Percentiles rank a stretch among this genome's conserved stretches.
Evolutionary conservation across 2,113 vertebrate species (phyloP).

Genomic region (Psilopsiagon aymara): DNA sequence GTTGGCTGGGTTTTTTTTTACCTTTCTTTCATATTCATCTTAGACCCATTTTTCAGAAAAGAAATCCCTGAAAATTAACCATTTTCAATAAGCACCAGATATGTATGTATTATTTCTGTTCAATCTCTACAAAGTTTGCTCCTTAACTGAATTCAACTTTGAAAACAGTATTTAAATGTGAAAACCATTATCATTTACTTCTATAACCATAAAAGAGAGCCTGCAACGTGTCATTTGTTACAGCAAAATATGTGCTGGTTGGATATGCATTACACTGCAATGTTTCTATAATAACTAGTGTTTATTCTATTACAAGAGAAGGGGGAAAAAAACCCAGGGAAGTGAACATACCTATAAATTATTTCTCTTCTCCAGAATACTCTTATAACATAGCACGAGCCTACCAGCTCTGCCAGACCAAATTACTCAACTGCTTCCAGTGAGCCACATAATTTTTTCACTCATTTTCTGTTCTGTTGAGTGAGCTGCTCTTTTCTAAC

Average conservation of each 20-base stretch:
- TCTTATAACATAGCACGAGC: background rate
- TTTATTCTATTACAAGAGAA: background rate
- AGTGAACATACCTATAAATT: background rate
- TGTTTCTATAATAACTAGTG: background rate
- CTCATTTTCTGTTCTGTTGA: background rate
- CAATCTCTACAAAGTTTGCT: background rate
- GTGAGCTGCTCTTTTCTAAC: background rate
- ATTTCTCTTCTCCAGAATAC: background rate
- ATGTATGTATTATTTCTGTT: background rate
- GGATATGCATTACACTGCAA: background rate
- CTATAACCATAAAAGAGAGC: background rate
- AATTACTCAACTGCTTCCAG: background rate
- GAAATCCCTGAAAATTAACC: background rate
- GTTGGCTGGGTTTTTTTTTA: background rate
- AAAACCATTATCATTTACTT: background rate
- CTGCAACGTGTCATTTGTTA: background rate
- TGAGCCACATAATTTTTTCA: background rate
- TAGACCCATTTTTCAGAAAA: background rate
- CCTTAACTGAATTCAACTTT: background rate
- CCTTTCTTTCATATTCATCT: background rate
- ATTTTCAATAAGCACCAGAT: background rate
- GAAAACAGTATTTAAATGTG: background rate
- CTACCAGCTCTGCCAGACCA: background rate
- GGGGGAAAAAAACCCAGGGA: background rate
- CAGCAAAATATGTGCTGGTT: background rate